Base-by-base conservation (phyloP, 2,797 vertebrate species). In the Lerista edwardsae region DNA sequence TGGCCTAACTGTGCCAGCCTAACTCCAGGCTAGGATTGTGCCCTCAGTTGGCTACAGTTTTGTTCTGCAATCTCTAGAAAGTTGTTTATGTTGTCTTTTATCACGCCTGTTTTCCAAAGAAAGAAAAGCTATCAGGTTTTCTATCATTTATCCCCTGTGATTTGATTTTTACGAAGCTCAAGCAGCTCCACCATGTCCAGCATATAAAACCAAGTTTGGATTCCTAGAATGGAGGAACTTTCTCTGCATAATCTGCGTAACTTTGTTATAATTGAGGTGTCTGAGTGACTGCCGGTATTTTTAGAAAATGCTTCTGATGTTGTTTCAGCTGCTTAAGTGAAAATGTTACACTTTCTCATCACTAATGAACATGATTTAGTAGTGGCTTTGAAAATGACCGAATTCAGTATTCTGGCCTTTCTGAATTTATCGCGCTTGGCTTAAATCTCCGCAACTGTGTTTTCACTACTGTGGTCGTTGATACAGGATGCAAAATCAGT, bases 311-410 rank as follows among this genome's bases (percentile, higher is more conserved):
- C 83, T 91, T 92, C 82, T 86, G 80, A 76, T 93, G 94, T 93
- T 95, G 86, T 94, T 95, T 95, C 94, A 96, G 94, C 93, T 94
- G 94, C 89, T 89, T 86, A 65, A 72, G 64, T 85, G 80, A 91
- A 93, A 92, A 92, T 3, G 34, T 79, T 91, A 91, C 79, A 44
- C 87, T 92, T 62, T 92, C 82, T 92, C 84, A 81, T 90, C 85
- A 85, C 91, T 88, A 92, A 75, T 81, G 88, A 86, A 79, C 21
- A 69, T 91, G 87, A 94, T 92, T 94, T 93, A 94, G 86, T 93
- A 94, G 86, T 88, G 84, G 84, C 90, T 0, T 1, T 93, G 93
- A 92, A 90, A 80, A 85, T 77, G 75, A 89, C 80, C 78, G 89
- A 86, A 91, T 92, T 92, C 84, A 59, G 72, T 88, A 89, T 90